Conservation (phyloP, 2,113 vertebrate species). For the Ceyx margarethae region DNA sequence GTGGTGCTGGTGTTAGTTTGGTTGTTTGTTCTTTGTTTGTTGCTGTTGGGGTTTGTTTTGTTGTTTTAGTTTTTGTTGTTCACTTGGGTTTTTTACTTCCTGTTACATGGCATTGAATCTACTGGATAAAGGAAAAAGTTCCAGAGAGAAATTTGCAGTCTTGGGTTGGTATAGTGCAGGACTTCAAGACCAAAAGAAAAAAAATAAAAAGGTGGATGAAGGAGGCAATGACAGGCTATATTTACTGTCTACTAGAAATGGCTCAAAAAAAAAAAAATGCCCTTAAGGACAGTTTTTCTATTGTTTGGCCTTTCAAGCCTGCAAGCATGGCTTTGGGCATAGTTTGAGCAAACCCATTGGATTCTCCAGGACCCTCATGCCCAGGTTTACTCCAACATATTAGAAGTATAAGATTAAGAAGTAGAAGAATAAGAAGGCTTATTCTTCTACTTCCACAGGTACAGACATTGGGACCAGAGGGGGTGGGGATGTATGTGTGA, state of each 20-base stretch:
- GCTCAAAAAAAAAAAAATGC: neutral
- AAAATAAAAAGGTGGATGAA: neutral
- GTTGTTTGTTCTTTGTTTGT: neutral
- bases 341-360: neutral
- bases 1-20: accelerated
- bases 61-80: neutral
- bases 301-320: neutral
- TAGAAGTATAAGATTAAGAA: too few relatives aligned
- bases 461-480: neutral
- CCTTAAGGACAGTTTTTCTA: neutral
- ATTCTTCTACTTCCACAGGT: neutral
- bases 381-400: neutral
- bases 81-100: neutral
- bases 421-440: too few relatives aligned
- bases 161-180: neutral
- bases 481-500: neutral
- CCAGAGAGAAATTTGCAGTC: neutral
- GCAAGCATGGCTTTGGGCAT: neutral
- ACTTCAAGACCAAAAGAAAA: neutral
- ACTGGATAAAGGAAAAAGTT: neutral
- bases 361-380: neutral
- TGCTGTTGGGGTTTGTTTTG: neutral
- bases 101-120: neutral
- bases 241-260: neutral
- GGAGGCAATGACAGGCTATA: neutral